phyloP scores from a whole-genome alignment of 2,113 vertebrate species.

The Hypomesus transpacificus region DNA sequence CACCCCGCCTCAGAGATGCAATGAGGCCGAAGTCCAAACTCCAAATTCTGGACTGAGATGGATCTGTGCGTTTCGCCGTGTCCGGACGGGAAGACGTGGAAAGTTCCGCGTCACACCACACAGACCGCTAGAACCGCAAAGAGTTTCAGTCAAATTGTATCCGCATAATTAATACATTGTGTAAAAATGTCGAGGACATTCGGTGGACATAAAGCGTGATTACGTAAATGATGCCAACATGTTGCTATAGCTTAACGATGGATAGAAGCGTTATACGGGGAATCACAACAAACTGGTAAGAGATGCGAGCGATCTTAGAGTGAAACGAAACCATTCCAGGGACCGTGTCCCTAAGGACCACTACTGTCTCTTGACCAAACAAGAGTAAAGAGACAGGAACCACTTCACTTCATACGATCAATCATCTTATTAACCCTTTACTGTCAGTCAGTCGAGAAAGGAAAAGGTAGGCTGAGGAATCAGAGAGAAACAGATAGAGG shows the following conservation, averaged over 20 bases:
- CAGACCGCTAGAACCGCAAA: conserved; percentile 16
- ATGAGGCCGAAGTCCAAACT: conserved; percentile 71
- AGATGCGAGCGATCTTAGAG: conserved; percentile 15
- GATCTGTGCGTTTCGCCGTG: conserved; percentile 25
- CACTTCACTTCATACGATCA: conserved; percentile 54
- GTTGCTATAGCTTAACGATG: neutral
- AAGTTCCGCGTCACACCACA: conserved; percentile 30
- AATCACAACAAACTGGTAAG: neutral
- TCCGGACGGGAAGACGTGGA: conserved; percentile 25
- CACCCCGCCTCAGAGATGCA: conserved; percentile 68
- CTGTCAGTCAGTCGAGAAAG: conserved; percentile 33
- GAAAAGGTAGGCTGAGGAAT: conserved; percentile 12
- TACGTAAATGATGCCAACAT: neutral
- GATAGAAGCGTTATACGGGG: neutral
- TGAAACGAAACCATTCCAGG: conserved; percentile 28
- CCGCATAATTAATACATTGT: neutral
- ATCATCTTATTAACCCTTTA: conserved; percentile 64
- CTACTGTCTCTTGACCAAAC: conserved; percentile 41
- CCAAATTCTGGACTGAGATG: conserved; percentile 40
- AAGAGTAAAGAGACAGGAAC: conserved; percentile 26
- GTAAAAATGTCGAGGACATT: neutral
- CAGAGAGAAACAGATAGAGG: neutral
- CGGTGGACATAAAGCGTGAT: neutral
- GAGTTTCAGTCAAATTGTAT: conserved; percentile 42
- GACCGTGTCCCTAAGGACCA: conserved; percentile 44